Percentiles rank a stretch among this genome's conserved stretches.
phyloP scores from a whole-genome alignment of 2,797 vertebrate species.

The Tokudaia muenninki region DNA sequence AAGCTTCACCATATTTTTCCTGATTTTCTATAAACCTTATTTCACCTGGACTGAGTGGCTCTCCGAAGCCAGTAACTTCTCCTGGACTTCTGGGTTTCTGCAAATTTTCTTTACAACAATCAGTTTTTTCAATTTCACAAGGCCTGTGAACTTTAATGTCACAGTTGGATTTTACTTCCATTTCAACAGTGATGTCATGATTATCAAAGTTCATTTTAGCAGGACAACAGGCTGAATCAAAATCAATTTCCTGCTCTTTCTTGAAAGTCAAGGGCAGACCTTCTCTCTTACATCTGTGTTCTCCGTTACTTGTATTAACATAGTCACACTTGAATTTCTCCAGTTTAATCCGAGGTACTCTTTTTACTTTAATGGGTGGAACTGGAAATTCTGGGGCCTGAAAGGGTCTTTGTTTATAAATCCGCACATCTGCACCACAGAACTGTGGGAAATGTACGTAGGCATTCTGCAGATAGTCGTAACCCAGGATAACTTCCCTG shows the following conservation, averaged over 20 bases:
- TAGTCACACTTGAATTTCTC: slow-evolving; percentile 87
- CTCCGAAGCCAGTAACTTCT: slow-evolving; percentile 84
- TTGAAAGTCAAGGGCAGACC: slow-evolving; percentile 72
- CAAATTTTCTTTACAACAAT: slow-evolving; percentile 89
- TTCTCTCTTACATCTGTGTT: slow-evolving; percentile 81
- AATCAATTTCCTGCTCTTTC: slow-evolving; percentile 75
- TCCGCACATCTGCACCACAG: slow-evolving; percentile 97
- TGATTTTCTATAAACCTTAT: slow-evolving; percentile 87
- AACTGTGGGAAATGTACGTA: slow-evolving; percentile 99
- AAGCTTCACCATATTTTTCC: slow-evolving; percentile 83
- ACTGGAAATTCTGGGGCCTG: slow-evolving; percentile 92
- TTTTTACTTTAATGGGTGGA: slow-evolving; percentile 90
- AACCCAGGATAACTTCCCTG: slow-evolving; percentile 98
- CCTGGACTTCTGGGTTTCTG: slow-evolving; percentile 84
- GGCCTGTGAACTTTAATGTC: slow-evolving; percentile 83
- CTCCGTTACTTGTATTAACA: slow-evolving; percentile 86
- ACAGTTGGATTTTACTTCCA: slow-evolving; percentile 83
- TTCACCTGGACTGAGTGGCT: slow-evolving; percentile 85
- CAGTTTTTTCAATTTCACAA: slow-evolving; percentile 80
- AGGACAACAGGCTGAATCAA: slow-evolving; percentile 75
- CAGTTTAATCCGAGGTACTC: slow-evolving; percentile 85
- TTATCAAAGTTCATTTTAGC: slow-evolving; percentile 62
- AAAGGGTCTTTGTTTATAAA: slow-evolving; percentile 97
- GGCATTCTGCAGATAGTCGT: slow-evolving; percentile 96
- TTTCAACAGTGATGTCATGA: slow-evolving; percentile 80